Evolutionary conservation across 2,113 vertebrate genomes (phyloP), one percentile per base, ranked within the genome.

Genomic region (Leptosomus discolor): DNA sequence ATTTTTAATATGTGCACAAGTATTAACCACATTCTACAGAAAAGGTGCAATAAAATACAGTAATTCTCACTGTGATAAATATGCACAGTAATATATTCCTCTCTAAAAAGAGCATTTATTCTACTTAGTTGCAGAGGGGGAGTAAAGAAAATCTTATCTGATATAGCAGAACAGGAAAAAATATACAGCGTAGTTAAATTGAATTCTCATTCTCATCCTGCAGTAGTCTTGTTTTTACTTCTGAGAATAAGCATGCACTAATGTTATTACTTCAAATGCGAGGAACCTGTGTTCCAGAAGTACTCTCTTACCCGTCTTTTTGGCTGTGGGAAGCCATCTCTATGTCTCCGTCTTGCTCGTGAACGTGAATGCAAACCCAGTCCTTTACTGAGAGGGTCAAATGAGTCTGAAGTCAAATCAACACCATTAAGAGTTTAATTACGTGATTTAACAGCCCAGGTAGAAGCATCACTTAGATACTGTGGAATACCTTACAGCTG

Each of bases 251-350:
- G 41, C 39, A 67, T 3, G 34, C n/a, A 65, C 4, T 4, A 11
- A 51, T 1, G 6, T 5, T 27, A 12, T 13, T 12, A 6, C 37
- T 74, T 30, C 24, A 46, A 60, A 58, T 5, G 11, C 2, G 17
- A 51, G 24, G 86, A 30, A 9, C 34, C 7, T 32, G 82, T 54
- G 41, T 4, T 58, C 39, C 58, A 79, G 34, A 13, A 20, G 41
- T 3, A 18, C 6, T 81, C 97, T 92, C 99, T 99, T 98, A 99
- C 99, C 98, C 97, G 96, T 97, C 98, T 96, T 61, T 99, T 99
- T 11, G 99, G 98, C 85, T 98, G 97, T 2, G 98, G 98, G 65
- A 98, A 99, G 78, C 98, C 98, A 11, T 99, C 99, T 95, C 98
- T 97, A 73, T 98, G 98, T 96, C 99, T 99, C 96, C 99, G 98